A percentile compares a stretch with the other conserved stretches of the same genome.
These are phyloP conservation scores for Drosophila sturtevanti DNA, from an alignment of 1,140 invertebrate species.

Conservation along the genomic window DNA sequence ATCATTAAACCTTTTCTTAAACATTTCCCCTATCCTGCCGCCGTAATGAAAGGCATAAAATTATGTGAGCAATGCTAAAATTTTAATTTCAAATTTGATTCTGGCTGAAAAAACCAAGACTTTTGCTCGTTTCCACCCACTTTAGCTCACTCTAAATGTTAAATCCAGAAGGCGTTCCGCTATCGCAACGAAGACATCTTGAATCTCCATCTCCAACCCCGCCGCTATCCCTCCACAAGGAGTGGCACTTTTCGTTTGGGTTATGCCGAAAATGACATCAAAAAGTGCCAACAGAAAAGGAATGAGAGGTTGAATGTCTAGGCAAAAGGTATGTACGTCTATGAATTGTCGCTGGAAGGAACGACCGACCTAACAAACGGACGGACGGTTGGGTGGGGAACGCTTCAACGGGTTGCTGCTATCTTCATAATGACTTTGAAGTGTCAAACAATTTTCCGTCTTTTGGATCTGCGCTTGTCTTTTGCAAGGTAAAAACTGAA, in stretches of 20 bases:
- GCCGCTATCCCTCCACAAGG: background rate
- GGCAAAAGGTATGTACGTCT: conserved; percentile 46
- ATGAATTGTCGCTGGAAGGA: conserved; percentile 38
- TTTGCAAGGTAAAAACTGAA: conserved; percentile 62
- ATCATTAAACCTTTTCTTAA: conserved; percentile 17
- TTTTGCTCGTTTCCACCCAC: conserved; percentile 69
- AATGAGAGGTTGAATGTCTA: conserved; percentile 42
- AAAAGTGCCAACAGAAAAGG: conserved; percentile 64
- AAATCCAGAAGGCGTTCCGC: conserved; percentile 47
- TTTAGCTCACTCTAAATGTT: conserved; percentile 62
- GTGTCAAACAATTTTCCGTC: conserved; percentile 62
- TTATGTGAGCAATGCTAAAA: conserved; percentile 73
- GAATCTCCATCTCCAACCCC: conserved; percentile 20
- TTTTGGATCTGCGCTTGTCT: conserved; percentile 20
- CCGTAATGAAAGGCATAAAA: conserved; percentile 52
- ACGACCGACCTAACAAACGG: conserved; percentile 1
- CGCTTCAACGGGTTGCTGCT: conserved; percentile 39
- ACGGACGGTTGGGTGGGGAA: conserved; percentile 19
- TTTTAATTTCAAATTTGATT: conserved; percentile 79
- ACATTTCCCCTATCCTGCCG: background rate
- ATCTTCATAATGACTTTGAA: conserved; percentile 78
- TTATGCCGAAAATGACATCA: conserved; percentile 79
- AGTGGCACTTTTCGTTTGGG: conserved; percentile 62
- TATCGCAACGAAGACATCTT: conserved; percentile 63
- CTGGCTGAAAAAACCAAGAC: conserved; percentile 20